phyloP scores from a whole-genome alignment of 1,140 invertebrate genomes.

The Sinella curviseta region DNA sequence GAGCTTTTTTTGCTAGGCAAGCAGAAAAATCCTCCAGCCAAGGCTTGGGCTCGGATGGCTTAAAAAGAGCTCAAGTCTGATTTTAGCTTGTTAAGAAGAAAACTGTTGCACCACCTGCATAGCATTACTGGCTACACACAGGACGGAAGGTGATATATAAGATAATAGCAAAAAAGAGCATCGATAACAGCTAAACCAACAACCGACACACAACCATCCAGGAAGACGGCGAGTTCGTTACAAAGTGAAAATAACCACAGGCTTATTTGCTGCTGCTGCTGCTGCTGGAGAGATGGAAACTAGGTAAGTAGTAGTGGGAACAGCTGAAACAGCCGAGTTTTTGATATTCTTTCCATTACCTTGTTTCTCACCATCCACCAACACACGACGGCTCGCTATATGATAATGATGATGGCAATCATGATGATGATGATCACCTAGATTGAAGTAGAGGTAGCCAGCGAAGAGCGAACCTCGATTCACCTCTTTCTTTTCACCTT shows the following conservation, averaged over 20 bases:
- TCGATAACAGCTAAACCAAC: too few relatives aligned
- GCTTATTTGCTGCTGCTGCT: neutral
- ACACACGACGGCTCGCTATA: too few relatives aligned
- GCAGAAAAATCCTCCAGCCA: neutral
- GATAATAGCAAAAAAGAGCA: neutral
- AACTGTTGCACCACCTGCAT: neutral
- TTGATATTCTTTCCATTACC: neutral
- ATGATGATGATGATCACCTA: too few relatives aligned
- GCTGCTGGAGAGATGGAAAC: too few relatives aligned
- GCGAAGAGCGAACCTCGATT: too few relatives aligned
- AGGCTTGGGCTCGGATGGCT: neutral
- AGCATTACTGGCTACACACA: too few relatives aligned
- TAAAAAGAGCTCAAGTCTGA: slow-evolving; percentile 17
- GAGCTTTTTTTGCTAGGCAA: too few relatives aligned
- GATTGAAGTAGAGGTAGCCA: too few relatives aligned
- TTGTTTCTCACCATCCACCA: neutral
- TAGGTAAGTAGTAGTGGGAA: neutral
- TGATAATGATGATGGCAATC: neutral
- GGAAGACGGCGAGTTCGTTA: too few relatives aligned
- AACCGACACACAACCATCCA: too few relatives aligned
- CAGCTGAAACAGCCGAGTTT: neutral
- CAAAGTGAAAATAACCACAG: neutral
- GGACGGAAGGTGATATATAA: too few relatives aligned
- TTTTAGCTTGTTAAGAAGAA: neutral
- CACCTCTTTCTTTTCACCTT: too few relatives aligned